phyloP scores from a whole-genome alignment of 2,797 vertebrate genomes.

The Crocidura indochinensis region DNA sequence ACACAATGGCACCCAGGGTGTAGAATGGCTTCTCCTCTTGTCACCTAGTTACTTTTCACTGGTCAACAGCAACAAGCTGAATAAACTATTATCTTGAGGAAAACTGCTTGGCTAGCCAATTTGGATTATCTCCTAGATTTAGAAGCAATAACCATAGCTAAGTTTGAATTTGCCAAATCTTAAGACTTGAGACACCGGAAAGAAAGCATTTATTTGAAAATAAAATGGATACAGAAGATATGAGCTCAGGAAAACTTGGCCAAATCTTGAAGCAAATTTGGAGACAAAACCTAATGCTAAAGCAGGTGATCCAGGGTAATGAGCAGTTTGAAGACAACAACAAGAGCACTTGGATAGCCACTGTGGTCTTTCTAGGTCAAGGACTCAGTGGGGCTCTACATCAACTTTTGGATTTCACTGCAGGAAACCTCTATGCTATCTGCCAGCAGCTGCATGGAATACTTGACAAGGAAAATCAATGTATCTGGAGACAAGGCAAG shows the following conservation, averaged over 20 bases:
- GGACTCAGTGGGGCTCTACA: constrained; percentile 84
- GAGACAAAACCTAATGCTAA: constrained; percentile 82
- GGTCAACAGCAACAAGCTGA: constrained; percentile 86
- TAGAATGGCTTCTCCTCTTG: constrained; percentile 83
- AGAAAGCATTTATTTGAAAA: constrained; percentile 30
- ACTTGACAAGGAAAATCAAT: constrained; percentile 78
- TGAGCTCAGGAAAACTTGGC: constrained; percentile 79
- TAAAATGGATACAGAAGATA: constrained; percentile 83
- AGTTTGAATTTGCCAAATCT: constrained; percentile 69
- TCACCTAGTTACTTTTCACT: constrained; percentile 89
- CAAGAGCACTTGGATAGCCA: constrained; percentile 48
- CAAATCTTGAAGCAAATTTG: constrained; percentile 86
- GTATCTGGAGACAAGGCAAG: constrained; percentile 86
- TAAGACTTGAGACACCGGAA: constrained; percentile 58
- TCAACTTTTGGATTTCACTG: constrained; percentile 81
- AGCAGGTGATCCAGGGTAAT: constrained; percentile 71
- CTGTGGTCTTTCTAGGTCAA: constrained; percentile 81
- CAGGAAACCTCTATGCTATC: constrained; percentile 79
- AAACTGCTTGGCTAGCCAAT: constrained; percentile 62
- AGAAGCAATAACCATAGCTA: constrained; percentile 61
- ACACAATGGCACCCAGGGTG: neutral
- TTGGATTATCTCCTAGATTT: constrained; percentile 76
- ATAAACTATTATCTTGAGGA: constrained; percentile 66
- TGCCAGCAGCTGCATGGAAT: constrained; percentile 82
- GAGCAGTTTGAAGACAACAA: constrained; percentile 68